phyloP scores from a whole-genome alignment of 2,113 vertebrate species.

The Furnarius figulus region DNA sequence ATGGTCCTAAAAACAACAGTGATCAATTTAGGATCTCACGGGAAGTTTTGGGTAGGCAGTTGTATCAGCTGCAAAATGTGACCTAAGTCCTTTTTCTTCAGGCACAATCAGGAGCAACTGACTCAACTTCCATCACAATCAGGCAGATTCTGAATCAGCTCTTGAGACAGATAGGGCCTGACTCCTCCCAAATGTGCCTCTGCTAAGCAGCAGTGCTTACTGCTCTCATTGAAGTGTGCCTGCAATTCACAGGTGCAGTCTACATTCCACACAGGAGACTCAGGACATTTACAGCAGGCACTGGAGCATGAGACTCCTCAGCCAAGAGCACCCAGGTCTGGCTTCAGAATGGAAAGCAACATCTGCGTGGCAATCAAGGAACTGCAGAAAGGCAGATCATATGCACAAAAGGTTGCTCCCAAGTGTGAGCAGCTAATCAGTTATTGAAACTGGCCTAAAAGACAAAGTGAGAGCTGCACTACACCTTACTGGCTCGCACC shows the following conservation, averaged over 20 bases:
- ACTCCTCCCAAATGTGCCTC: not conserved
- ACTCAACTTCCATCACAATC: not conserved
- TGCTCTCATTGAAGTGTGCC: not conserved
- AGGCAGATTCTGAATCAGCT: not conserved
- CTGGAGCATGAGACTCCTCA: not conserved
- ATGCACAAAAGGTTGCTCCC: not conserved
- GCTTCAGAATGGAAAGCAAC: not conserved
- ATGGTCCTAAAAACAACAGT: not conserved
- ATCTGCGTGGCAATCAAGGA: not conserved
- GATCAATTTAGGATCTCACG: not conserved
- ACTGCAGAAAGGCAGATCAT: not conserved
- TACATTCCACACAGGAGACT: not conserved
- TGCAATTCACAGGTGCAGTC: not conserved
- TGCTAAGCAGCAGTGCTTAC: not conserved
- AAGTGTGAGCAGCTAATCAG: not conserved
- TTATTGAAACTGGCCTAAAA: not conserved
- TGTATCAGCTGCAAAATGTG: not conserved
- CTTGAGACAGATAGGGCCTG: too few relatives aligned
- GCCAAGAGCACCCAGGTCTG: not conserved
- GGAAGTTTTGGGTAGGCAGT: not conserved
- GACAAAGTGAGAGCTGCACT: not conserved
- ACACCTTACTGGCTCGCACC: not conserved
- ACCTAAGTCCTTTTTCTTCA: not conserved
- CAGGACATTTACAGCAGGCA: not conserved
- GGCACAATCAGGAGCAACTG: not conserved